A percentile compares a stretch with the other conserved stretches of the same genome.
These are phyloP conservation scores for Cataglyphis hispanica DNA, from an alignment of 1,140 invertebrate genomes.

Conservation along the genomic window DNA sequence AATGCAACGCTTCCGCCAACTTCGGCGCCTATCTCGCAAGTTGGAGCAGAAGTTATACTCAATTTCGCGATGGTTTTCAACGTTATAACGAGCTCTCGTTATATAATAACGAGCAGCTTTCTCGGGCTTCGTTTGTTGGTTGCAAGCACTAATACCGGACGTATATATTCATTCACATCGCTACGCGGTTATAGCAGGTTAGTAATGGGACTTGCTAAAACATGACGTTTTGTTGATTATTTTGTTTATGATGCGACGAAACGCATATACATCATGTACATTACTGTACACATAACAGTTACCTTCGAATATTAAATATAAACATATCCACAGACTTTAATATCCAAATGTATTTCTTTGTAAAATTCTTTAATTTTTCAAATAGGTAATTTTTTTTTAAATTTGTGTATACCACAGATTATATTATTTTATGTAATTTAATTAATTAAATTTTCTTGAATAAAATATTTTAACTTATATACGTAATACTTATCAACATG, in stretches of 20 bases:
- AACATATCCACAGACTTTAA: constrained; percentile 23
- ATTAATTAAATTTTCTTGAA: too few species aligned
- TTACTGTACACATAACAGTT: constrained; percentile 6
- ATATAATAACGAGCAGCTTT: constrained; percentile 83
- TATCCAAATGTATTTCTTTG: constrained; percentile 2
- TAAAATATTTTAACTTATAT: too few species aligned
- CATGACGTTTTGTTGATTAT: constrained; percentile 69
- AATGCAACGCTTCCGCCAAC: constrained; percentile 54
- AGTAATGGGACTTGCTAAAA: constrained; percentile 79
- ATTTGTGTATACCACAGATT: not conserved
- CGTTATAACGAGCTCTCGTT: constrained; percentile 85
- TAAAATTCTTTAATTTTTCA: constrained; percentile 19
- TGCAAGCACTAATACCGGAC: constrained; percentile 80
- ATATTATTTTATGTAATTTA: not conserved
- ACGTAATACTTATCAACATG: too few species aligned
- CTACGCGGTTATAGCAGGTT: constrained; percentile 50
- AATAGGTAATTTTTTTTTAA: constrained; percentile 21
- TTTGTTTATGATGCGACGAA: constrained; percentile 50
- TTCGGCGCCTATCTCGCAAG: constrained; percentile 61
- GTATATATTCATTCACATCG: constrained; percentile 76
- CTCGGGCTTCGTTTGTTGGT: constrained; percentile 81
- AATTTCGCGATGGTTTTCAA: constrained; percentile 70
- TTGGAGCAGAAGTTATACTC: constrained; percentile 62
- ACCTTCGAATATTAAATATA: constrained; percentile 22
- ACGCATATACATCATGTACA: constrained; percentile 8